These are phyloP conservation scores for Dione juno DNA, from an alignment of 2,888 invertebrate genomes.

Conservation along the genomic window DNA sequence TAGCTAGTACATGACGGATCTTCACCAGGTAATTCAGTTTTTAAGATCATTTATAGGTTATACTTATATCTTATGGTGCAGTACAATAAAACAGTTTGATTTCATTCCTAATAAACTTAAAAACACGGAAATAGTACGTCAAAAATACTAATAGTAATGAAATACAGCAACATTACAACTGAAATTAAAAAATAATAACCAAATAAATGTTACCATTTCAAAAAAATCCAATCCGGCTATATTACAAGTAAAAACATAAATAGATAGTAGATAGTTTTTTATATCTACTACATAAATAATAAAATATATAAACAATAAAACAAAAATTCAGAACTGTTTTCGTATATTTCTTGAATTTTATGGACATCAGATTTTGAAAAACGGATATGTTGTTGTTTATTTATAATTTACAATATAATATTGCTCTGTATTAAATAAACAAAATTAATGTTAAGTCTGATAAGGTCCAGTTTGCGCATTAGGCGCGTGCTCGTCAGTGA, in stretches of 20 bases:
- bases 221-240: neutral
- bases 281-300: no score
- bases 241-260: no score
- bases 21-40: no score
- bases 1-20: no score
- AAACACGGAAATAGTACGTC: neutral
- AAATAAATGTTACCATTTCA: neutral
- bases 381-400: conserved; percentile 33
- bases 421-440: conserved; percentile 43
- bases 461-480: conserved; percentile 53
- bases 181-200: neutral
- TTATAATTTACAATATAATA: conserved; percentile 39
- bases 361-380: conserved; percentile 19
- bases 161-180: neutral
- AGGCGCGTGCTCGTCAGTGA: conserved; percentile 74
- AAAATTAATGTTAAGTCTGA: conserved; percentile 49
- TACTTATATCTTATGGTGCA: no score
- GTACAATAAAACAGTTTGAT: no score
- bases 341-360: neutral
- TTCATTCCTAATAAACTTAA: no score
- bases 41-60: no score
- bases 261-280: no score
- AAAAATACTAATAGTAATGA: neutral
- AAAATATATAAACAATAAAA: no score
- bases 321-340: neutral